phyloP scores from a whole-genome alignment of 2,113 vertebrate species.

The Dipodomys merriami region DNA sequence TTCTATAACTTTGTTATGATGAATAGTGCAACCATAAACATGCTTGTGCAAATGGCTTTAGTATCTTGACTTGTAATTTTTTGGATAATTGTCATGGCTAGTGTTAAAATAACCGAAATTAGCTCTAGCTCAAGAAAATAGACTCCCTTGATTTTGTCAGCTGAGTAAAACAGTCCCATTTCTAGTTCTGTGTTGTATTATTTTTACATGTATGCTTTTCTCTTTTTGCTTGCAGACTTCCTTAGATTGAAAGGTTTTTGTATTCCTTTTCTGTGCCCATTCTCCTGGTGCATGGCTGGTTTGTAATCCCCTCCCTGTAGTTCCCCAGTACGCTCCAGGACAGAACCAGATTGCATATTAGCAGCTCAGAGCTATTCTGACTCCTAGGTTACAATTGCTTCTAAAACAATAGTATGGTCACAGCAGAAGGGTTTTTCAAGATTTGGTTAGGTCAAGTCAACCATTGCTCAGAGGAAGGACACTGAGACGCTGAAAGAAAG shows the following conservation, averaged over 20 bases:
- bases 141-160: not conserved
- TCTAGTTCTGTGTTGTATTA: not conserved
- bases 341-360: not conserved
- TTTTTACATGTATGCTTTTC: not conserved
- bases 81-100: not conserved
- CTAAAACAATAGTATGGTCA: not conserved
- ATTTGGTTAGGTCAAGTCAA: not conserved
- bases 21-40: too few relatives aligned
- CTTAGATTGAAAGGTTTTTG: not conserved
- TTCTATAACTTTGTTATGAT: too few relatives aligned
- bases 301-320: not conserved
- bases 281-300: not conserved
- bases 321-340: not conserved
- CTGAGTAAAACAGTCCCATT: not conserved
- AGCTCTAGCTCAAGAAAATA: not conserved
- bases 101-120: not conserved
- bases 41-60: too few relatives aligned
- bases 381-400: not conserved
- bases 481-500: not conserved
- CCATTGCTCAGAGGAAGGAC: not conserved
- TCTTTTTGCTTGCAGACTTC: not conserved
- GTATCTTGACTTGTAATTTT: too few relatives aligned
- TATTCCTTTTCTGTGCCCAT: not conserved
- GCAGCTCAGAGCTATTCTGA: not conserved
- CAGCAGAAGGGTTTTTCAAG: not conserved